These are phyloP conservation scores for Thaumetopoea pityocampa DNA, from an alignment of 1,140 invertebrate species.

Conservation along the genomic window DNA sequence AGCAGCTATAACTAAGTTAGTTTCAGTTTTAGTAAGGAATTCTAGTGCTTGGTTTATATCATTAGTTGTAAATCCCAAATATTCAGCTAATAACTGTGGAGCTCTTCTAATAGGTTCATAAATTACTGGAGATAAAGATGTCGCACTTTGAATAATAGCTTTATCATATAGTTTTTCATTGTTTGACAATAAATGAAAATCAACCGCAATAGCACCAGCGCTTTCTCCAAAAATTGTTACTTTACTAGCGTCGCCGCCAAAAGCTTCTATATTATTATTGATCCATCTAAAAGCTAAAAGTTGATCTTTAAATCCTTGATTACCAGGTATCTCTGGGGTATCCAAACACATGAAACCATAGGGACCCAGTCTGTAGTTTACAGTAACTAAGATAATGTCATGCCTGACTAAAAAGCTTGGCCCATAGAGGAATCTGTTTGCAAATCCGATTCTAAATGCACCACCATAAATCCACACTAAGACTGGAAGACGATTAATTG, in stretches of 20 bases:
- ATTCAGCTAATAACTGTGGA: constrained; percentile 21
- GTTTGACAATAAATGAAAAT: constrained; percentile 22
- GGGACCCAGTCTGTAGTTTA: constrained; percentile 20
- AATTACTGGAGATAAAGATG: constrained; percentile 9
- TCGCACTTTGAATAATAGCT: constrained; percentile 29
- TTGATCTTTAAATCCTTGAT: constrained; percentile 38
- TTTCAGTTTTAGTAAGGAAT: constrained; percentile 14
- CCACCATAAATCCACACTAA: constrained; percentile 27
- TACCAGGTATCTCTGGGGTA: constrained; percentile 17
- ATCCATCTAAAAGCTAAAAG: constrained; percentile 28
- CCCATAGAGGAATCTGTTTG: constrained; percentile 2
- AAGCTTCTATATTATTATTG: constrained; percentile 27
- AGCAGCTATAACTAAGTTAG: constrained; percentile 13
- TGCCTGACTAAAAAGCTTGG: constrained; percentile 12
- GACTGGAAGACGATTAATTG: constrained; percentile 14
- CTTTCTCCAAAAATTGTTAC: constrained; percentile 26
- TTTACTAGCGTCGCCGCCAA: constrained; percentile 24
- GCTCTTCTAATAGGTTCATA: constrained; percentile 17
- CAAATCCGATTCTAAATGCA: constrained; percentile 10
- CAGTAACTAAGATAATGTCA: constrained; percentile 17
- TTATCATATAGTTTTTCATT: constrained; percentile 23
- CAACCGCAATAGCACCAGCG: constrained; percentile 19
- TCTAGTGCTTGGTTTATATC: constrained; percentile 19
- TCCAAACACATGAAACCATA: constrained; percentile 26
- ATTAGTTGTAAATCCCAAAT: constrained; percentile 18